These are phyloP conservation scores for Knipowitschia caucasica DNA, from an alignment of 2,797 vertebrate species.

Conservation along the genomic window DNA sequence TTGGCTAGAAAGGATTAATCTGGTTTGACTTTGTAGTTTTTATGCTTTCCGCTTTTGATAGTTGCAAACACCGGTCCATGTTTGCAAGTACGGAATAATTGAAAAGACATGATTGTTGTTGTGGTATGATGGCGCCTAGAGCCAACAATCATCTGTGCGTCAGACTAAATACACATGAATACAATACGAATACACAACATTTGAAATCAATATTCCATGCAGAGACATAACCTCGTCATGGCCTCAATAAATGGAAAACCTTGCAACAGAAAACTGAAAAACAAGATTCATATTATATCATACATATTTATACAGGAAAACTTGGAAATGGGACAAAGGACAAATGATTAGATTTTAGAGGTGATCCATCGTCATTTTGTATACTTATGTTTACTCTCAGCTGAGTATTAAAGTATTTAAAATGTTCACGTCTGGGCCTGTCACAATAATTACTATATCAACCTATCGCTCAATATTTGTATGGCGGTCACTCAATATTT, in stretches of 20 bases:
- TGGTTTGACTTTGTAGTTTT: slow-evolving; percentile 22
- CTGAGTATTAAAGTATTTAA: slow-evolving; percentile 22
- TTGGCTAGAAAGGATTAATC: slow-evolving; percentile 31
- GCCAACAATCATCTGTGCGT: neutral
- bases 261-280: neutral
- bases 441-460: no score
- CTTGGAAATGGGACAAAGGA: no score
- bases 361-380: slow-evolving; percentile 12
- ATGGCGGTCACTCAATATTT: no score
- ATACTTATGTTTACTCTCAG: slow-evolving; percentile 33
- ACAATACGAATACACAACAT: neutral
- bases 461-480: no score
- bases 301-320: no score
- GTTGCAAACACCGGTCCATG: slow-evolving; percentile 9
- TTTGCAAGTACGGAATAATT: slow-evolving; percentile 10
- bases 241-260: no score
- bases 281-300: slow-evolving; percentile 20
- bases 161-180: neutral
- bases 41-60: slow-evolving; percentile 12
- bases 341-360: no score
- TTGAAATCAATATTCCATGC: no score
- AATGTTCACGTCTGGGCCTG: no score
- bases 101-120: slow-evolving; percentile 23
- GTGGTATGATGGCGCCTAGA: slow-evolving; percentile 3
- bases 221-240: no score